phyloP scores from a whole-genome alignment of 2,888 invertebrate species.

The Hipparchia sbordonii region DNA sequence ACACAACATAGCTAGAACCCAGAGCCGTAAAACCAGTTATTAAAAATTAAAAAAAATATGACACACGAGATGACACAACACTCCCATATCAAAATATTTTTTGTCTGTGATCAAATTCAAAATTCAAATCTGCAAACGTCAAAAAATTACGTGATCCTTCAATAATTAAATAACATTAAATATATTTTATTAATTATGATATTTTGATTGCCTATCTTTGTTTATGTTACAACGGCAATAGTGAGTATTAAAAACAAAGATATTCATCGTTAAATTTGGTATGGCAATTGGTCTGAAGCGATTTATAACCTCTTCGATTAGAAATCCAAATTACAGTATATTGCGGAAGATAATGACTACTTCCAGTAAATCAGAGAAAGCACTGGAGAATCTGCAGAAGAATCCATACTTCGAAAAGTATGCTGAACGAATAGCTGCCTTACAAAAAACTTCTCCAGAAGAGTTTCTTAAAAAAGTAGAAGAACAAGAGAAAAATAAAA shows the following conservation, averaged over 20 bases:
- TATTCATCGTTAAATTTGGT: constrained; percentile 30
- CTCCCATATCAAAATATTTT: no score
- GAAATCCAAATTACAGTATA: constrained; percentile 41
- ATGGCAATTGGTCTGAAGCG: constrained; percentile 46
- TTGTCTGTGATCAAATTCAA: no score
- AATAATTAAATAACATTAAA: no score
- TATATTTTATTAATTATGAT: no score
- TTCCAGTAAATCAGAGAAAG: constrained; percentile 68
- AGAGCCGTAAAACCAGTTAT: no score
- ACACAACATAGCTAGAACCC: no score
- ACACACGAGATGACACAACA: no score
- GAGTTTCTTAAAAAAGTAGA: constrained; percentile 87
- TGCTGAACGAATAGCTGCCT: constrained; percentile 87
- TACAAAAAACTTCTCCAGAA: constrained; percentile 89
- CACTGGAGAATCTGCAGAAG: constrained; percentile 79
- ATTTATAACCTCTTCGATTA: constrained; percentile 37
- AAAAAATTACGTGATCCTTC: no score
- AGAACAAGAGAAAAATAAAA: constrained; percentile 64
- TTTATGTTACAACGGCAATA: background rate
- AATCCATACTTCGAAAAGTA: constrained; percentile 94
- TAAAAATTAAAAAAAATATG: no score
- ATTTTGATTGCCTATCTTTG: background rate
- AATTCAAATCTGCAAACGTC: no score
- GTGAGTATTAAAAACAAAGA: background rate
- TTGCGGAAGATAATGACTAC: constrained; percentile 64